phyloP scores from a whole-genome alignment of 2,888 invertebrate genomes.

The Mellilla xanthometata region DNA sequence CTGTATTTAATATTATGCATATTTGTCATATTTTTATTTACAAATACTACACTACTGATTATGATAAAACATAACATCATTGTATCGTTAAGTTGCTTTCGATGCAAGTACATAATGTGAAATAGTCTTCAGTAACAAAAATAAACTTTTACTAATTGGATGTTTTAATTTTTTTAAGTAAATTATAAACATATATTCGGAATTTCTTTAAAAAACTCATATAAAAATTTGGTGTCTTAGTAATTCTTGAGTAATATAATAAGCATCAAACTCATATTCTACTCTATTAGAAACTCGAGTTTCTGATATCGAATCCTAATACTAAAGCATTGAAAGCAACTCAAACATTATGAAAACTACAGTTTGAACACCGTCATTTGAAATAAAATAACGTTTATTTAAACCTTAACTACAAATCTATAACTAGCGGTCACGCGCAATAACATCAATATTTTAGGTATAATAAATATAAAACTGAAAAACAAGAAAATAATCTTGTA shows the following conservation, averaged over 20 bases:
- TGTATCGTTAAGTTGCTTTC: slow-evolving; percentile 15
- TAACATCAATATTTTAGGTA: background rate
- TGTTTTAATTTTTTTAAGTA: no score
- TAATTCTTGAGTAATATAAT: no score
- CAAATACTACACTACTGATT: slow-evolving; percentile 35
- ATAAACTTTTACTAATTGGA: no score
- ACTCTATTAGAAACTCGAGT: no score
- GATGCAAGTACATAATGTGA: slow-evolving; percentile 19
- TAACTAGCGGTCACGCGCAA: slow-evolving; percentile 21
- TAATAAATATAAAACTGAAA: no score
- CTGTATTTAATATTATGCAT: slow-evolving; percentile 26
- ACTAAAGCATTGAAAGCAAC: slow-evolving; percentile 29
- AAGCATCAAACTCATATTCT: no score
- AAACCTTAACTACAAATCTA: slow-evolving; percentile 19
- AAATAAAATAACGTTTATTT: slow-evolving; percentile 24
- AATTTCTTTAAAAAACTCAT: no score
- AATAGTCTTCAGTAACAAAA: background rate
- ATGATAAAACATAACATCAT: slow-evolving; percentile 23
- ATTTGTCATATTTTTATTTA: slow-evolving; percentile 39
- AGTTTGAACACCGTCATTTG: slow-evolving; percentile 40
- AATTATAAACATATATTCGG: no score
- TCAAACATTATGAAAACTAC: slow-evolving; percentile 18
- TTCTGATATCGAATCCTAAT: no score
- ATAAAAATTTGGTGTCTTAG: no score
- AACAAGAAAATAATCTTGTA: no score